Percentiles rank a stretch among this genome's conserved stretches.
These are phyloP conservation scores for Agrenia bidenticulata DNA, from an alignment of 2,888 invertebrate species.

Conservation along the genomic window DNA sequence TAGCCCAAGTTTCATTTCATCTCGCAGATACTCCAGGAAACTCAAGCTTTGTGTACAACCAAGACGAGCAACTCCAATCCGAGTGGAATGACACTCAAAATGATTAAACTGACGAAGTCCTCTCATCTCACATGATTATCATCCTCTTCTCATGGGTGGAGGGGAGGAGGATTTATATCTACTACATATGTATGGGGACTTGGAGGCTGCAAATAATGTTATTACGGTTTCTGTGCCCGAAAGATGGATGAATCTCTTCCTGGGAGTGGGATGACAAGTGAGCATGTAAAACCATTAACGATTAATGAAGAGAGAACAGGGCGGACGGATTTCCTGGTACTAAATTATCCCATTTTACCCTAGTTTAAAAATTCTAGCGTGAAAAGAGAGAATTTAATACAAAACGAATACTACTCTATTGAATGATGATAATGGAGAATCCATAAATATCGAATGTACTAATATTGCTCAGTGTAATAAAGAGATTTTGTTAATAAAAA, in stretches of 20 bases:
- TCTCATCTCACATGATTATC: constrained; percentile 8
- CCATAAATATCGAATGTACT: too few species aligned
- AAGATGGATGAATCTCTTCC: background rate
- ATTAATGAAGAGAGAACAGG: background rate
- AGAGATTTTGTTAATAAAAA: too few species aligned
- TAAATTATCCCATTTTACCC: too few species aligned
- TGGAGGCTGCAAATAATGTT: too few species aligned
- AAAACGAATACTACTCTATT: too few species aligned
- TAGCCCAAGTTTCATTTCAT: background rate
- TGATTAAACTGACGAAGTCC: constrained; percentile 18
- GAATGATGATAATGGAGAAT: too few species aligned
- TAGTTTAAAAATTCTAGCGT: too few species aligned
- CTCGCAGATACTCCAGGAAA: background rate
- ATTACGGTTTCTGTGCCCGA: background rate
- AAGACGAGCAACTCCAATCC: constrained; percentile 8
- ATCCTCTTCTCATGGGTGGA: background rate
- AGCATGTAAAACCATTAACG: background rate
- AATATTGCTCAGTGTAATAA: too few species aligned
- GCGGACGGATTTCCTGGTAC: background rate
- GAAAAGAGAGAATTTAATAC: too few species aligned
- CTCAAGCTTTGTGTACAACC: background rate
- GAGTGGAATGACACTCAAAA: constrained; percentile 16
- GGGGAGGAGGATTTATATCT: background rate
- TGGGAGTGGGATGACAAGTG: background rate
- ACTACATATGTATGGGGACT: too few species aligned